Evolutionary conservation across 2,888 invertebrate species (phyloP).

Genomic region (Syritta pipiens): DNA sequence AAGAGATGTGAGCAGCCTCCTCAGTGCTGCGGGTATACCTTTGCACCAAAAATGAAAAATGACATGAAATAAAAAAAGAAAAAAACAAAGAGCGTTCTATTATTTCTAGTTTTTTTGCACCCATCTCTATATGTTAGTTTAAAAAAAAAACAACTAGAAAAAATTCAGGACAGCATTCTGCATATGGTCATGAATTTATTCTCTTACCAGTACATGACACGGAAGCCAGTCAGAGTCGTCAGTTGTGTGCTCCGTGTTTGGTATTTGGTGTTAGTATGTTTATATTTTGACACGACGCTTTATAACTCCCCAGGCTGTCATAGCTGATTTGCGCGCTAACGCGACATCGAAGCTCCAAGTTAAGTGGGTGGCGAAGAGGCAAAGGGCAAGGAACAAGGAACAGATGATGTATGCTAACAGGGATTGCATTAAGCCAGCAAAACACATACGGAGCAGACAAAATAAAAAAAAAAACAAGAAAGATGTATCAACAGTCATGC

Average conservation of each 20-base stretch:
- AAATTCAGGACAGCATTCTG: slow-evolving; percentile 37
- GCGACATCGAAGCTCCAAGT: slow-evolving; percentile 32
- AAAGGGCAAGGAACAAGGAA: slow-evolving; percentile 26
- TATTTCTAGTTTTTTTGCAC: slow-evolving; percentile 29
- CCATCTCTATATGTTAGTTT: slow-evolving; percentile 13
- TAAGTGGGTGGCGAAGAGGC: neutral
- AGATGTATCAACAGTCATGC: slow-evolving; percentile 1
- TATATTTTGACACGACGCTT: slow-evolving; percentile 69
- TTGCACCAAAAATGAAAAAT: slow-evolving; percentile 54
- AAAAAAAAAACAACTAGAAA: too few species aligned
- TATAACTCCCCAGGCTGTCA: slow-evolving; percentile 66
- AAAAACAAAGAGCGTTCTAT: slow-evolving; percentile 13
- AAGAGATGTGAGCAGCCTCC: too few species aligned
- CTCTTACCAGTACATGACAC: slow-evolving; percentile 48
- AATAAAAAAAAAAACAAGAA: neutral
- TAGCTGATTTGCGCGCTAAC: slow-evolving; percentile 63
- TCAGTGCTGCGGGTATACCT: slow-evolving; percentile 61
- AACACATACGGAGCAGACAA: neutral
- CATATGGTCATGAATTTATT: slow-evolving; percentile 63
- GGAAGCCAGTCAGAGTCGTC: slow-evolving; percentile 46
- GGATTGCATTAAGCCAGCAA: slow-evolving; percentile 17
- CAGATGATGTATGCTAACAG: slow-evolving; percentile 53
- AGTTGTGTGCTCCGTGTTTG: slow-evolving; percentile 35
- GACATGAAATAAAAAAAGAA: neutral
- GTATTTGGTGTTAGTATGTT: slow-evolving; percentile 60